phyloP scores from a whole-genome alignment of 2,888 invertebrate genomes.

The Hirtodrosophila alboralis region DNA sequence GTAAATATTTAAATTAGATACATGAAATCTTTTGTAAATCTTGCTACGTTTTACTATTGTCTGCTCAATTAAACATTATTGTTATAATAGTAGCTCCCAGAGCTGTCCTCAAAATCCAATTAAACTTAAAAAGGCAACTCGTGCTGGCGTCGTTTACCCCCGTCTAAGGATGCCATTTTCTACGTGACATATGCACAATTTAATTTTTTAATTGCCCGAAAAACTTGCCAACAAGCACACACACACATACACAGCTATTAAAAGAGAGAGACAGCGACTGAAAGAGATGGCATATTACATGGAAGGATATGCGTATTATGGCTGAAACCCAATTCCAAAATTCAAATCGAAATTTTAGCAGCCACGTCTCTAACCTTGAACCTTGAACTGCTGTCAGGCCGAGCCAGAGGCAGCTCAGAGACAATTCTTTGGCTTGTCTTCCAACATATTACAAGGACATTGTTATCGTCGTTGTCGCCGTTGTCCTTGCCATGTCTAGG shows the following conservation, averaged over 20 bases:
- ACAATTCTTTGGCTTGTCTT: slow-evolving; percentile 55
- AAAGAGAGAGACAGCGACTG: background rate
- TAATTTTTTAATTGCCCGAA: slow-evolving; percentile 76
- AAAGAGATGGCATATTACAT: background rate
- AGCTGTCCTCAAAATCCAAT: slow-evolving; percentile 66
- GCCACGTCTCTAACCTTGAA: slow-evolving; percentile 69
- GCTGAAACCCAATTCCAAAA: slow-evolving; percentile 18
- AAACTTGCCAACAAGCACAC: slow-evolving; percentile 42
- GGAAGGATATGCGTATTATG: slow-evolving; percentile 7
- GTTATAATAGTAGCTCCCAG: slow-evolving; percentile 36
- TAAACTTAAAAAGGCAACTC: slow-evolving; percentile 67
- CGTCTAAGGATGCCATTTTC: slow-evolving; percentile 39
- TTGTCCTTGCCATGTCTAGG: slow-evolving; percentile 33
- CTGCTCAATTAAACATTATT: slow-evolving; percentile 56
- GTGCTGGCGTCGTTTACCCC: slow-evolving; percentile 31
- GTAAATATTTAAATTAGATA: slow-evolving; percentile 16
- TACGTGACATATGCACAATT: slow-evolving; percentile 76
- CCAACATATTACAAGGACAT: slow-evolving; percentile 61
- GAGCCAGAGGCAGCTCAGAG: slow-evolving; percentile 7
- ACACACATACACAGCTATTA: slow-evolving; percentile 6
- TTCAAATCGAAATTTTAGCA: slow-evolving; percentile 22
- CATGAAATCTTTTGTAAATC: slow-evolving; percentile 24
- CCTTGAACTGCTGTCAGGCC: slow-evolving; percentile 41
- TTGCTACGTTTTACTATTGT: slow-evolving; percentile 24
- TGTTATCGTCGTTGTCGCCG: slow-evolving; percentile 30